Conservation (phyloP, 2,888 invertebrate genomes). For the Drosophila conformis region DNA sequence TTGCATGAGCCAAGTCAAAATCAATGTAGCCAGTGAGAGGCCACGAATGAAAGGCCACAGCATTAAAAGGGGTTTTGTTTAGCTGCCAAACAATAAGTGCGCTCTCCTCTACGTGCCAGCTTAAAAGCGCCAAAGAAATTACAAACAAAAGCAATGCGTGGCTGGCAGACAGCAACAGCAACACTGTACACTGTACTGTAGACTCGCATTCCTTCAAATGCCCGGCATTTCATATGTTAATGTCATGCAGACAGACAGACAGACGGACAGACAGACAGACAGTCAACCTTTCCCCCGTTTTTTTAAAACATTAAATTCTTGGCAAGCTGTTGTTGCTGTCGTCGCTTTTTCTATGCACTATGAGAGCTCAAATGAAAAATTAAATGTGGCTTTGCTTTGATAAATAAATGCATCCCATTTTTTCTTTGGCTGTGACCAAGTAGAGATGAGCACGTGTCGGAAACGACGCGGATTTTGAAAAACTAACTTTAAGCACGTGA, state of each 20-base stretch:
- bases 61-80: conserved; percentile 9
- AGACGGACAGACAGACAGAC: conserved; percentile 5
- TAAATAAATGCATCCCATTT: conserved; percentile 25
- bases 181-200: background rate
- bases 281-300: background rate
- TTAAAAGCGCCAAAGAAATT: conserved; percentile 60
- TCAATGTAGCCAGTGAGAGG: conserved; percentile 38
- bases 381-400: conserved; percentile 28
- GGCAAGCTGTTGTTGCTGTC: conserved; percentile 37
- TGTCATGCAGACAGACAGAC: conserved; percentile 37
- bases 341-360: conserved; percentile 7
- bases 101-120: conserved; percentile 14
- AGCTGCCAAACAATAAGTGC: conserved; percentile 32
- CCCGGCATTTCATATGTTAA: conserved; percentile 50
- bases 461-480: background rate
- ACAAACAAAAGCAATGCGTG: conserved; percentile 61
- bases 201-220: conserved; percentile 31
- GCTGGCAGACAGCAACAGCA: conserved; percentile 27
- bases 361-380: conserved; percentile 50
- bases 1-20: conserved; percentile 30
- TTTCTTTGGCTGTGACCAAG: conserved; percentile 18
- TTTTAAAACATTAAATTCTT: conserved; percentile 68
- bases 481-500: background rate
- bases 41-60: conserved; percentile 27
- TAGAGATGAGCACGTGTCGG: conserved; percentile 1